Percentiles rank a stretch among this genome's conserved stretches.
phyloP scores from a whole-genome alignment of 2,888 invertebrate genomes.

The Prosapia bicincta region DNA sequence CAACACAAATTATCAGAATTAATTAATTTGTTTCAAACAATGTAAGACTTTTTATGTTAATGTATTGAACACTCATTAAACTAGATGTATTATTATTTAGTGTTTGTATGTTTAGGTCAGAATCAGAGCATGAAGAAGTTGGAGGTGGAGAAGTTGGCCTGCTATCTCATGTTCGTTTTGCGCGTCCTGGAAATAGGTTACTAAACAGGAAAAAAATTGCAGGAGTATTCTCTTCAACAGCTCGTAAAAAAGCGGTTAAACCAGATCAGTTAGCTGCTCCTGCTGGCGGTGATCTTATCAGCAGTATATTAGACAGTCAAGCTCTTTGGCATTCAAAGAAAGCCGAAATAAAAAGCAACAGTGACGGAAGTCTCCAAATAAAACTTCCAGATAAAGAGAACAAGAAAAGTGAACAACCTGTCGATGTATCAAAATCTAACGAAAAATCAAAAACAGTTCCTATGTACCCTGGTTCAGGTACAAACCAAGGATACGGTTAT shows the following conservation, averaged over 20 bases:
- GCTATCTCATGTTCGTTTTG: constrained; percentile 6
- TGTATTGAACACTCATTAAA: background rate
- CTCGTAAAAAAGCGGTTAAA: constrained; percentile 4
- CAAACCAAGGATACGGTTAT: constrained; percentile 16
- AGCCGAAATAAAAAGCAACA: constrained; percentile 55
- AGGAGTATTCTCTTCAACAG: background rate
- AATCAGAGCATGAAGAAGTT: constrained; percentile 36
- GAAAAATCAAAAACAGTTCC: constrained; percentile 44
- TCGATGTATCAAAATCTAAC: constrained; percentile 46
- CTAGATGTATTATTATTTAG: constrained; percentile 17
- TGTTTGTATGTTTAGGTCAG: constrained; percentile 29
- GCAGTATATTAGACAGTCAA: constrained; percentile 67
- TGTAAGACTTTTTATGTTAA: too few species aligned
- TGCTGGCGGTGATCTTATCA: constrained; percentile 55
- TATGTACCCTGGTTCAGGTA: constrained; percentile 55
- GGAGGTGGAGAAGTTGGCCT: constrained; percentile 36
- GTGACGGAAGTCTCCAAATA: constrained; percentile 61
- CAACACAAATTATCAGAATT: too few species aligned
- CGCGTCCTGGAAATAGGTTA: constrained; percentile 36
- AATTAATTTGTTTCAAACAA: too few species aligned
- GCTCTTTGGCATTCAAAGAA: constrained; percentile 65
- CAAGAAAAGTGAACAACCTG: constrained; percentile 26
- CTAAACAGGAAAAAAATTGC: constrained; percentile 50
- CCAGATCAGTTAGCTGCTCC: constrained; percentile 6
- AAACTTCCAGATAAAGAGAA: constrained; percentile 28